Conservation (phyloP, 2,113 vertebrate genomes). For the Stomatorhinus ivindoensis region DNA sequence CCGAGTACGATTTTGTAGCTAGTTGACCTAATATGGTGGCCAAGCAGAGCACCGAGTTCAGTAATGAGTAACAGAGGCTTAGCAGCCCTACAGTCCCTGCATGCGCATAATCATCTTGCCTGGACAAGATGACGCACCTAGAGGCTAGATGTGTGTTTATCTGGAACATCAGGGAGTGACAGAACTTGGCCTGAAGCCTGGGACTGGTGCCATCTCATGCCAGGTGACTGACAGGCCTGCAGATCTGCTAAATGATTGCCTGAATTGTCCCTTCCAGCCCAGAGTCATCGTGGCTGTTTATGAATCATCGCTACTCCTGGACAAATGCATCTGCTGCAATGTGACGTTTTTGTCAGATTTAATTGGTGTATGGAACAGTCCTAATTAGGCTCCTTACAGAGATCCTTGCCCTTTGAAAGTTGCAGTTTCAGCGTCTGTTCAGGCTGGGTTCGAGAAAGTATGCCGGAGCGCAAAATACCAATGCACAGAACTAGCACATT, state of each 20-base stretch:
- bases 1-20: neutral
- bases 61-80: neutral
- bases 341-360: neutral
- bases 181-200: neutral
- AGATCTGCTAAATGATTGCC: neutral
- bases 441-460: neutral
- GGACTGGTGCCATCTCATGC: neutral
- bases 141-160: neutral
- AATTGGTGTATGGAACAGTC: neutral
- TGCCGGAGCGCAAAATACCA: neutral
- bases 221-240: neutral
- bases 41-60: neutral
- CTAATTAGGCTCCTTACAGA: neutral
- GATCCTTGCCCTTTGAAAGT: neutral
- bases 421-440: neutral
- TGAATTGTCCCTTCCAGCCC: neutral
- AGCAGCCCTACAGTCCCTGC: neutral
- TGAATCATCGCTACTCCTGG: neutral
- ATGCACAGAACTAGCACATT: neutral
- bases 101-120: neutral
- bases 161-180: neutral
- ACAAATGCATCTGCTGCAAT: neutral
- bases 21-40: neutral
- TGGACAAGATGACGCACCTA: neutral
- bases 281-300: neutral